Evolutionary conservation across 2,113 vertebrate species (phyloP).

Genomic region (Dipodomys merriami): DNA sequence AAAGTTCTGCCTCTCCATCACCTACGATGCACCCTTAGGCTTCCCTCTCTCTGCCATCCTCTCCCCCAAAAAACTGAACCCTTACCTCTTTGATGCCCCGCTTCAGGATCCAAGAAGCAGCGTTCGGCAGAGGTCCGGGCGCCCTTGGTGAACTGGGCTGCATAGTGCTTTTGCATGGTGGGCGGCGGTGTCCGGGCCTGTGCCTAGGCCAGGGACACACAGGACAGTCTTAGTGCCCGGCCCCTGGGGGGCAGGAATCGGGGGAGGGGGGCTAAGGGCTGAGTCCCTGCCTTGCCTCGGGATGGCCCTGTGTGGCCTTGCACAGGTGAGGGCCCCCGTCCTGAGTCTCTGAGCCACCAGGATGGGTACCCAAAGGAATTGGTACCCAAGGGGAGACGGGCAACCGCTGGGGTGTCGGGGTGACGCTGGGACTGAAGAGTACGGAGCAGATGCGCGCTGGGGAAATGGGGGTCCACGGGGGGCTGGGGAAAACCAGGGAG

Average conservation of each 20-base stretch:
- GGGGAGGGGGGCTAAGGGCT: not conserved
- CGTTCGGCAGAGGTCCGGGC: not conserved
- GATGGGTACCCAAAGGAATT: not conserved
- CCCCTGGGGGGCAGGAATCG: fast-evolving
- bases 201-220: not conserved
- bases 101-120: constrained; percentile 41
- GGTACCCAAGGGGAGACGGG: not conserved
- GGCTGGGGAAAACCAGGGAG: too few relatives aligned
- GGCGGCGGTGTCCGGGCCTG: not conserved
- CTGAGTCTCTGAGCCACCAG: not conserved
- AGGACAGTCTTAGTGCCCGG: not conserved
- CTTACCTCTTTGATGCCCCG: constrained; percentile 68
- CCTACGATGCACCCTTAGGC: not conserved
- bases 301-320: fast-evolving
- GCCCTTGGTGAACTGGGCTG: not conserved
- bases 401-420: too few relatives aligned
- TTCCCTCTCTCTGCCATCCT: not conserved
- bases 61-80: not conserved
- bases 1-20: not conserved
- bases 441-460: too few relatives aligned
- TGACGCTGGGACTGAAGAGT: fast-evolving
- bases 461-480: too few relatives aligned
- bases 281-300: not conserved
- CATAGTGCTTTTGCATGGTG: constrained; percentile 65
- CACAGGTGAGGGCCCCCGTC: not conserved